Evolutionary conservation across 2,797 vertebrate species (phyloP), one percentile per base, ranked within the genome.

Genomic region (Sphaeramia orbicularis): DNA sequence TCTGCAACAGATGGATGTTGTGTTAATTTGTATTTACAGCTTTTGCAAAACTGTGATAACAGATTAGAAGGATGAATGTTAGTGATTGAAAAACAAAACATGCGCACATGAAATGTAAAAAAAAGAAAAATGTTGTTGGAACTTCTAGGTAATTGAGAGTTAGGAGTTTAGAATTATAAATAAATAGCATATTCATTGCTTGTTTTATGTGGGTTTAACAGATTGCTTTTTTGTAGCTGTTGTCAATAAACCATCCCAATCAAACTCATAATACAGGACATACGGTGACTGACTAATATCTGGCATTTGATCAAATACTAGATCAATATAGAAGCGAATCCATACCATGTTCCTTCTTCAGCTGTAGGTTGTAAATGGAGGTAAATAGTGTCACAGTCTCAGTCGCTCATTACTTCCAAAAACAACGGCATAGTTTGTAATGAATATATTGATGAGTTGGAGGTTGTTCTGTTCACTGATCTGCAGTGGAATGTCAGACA

Each of bases 391-490:
- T 24, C 21, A 24, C 21, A 24, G 21, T 24, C 21, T 24, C 21
- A 24, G 7, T 10, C 57, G n/a, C 21, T 67, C 27, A 49, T 75
- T 38, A 68, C 73, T 72, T 54, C 21, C 45, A 67, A 63, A 66
- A 30, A 53, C 42, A 78, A n/a, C 48, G 70, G 24, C 18, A 58
- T 5, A 54, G 65, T 65, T 52, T 64, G 10, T 40, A 44, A 47
- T 30, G 11, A 49, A 43, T 70, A 10, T 50, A 65, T 49, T 57
- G 19, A 69, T 52, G 27, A 49, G 53, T 7, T 18, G 12, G 78
- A 76, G 63, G 75, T 60, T 74, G 18, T 48, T 65, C 55, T 66
- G 56, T 60, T 60, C 51, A 60, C 38, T 60, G 42, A 57, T 64
- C 54, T 45, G 36, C 32, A 36, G 21, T 42, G 6, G 4, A 65